These are phyloP conservation scores for Penelope pileata DNA, from an alignment of 2,113 vertebrate genomes.

Conservation along the genomic window DNA sequence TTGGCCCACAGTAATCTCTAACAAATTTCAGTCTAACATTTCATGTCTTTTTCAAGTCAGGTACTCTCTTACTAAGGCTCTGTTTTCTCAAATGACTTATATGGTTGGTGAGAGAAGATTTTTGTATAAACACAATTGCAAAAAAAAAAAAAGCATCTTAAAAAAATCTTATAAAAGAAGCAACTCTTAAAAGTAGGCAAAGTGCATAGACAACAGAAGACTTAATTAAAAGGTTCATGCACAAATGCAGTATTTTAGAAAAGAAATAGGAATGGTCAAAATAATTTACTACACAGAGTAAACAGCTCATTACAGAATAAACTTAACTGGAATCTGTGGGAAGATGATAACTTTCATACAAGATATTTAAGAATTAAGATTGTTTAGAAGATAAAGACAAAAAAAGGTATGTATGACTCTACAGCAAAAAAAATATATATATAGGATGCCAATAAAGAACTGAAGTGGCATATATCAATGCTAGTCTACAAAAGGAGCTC, in stretches of 20 bases:
- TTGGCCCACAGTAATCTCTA: not conserved
- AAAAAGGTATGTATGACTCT: not conserved
- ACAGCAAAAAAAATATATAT: not conserved
- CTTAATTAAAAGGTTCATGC: not conserved
- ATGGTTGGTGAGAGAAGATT: not conserved
- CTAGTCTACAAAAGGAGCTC: not conserved
- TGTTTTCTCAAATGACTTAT: not conserved
- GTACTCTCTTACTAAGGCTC: not conserved
- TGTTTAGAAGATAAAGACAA: not conserved
- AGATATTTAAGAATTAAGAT: not conserved
- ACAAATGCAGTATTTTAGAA: not conserved
- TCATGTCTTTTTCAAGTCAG: not conserved
- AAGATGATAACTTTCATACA: not conserved
- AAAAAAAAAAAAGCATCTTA: not conserved
- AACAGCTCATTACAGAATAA: not conserved
- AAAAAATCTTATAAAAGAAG: not conserved
- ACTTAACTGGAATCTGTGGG: not conserved
- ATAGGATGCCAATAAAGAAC: not conserved
- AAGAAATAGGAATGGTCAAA: not conserved
- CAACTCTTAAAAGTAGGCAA: not conserved
- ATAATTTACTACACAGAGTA: not conserved
- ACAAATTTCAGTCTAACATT: not conserved
- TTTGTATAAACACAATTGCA: not conserved
- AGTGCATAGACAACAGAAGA: not conserved
- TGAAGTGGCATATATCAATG: not conserved